phyloP scores from a whole-genome alignment of 2,797 vertebrate species.

The Neoniphon sammara region DNA sequence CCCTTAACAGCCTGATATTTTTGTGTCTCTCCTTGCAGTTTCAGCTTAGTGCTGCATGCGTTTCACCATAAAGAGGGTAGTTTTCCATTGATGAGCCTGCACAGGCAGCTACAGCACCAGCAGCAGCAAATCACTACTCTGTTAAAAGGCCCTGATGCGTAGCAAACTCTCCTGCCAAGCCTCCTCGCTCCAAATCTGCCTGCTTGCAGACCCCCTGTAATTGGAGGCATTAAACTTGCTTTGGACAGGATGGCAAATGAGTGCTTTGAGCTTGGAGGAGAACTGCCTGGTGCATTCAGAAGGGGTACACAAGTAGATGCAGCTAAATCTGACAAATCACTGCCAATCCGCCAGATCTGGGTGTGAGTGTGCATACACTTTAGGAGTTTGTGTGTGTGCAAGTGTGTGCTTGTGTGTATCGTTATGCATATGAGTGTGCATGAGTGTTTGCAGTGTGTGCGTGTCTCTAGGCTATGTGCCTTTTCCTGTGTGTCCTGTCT shows the following conservation, averaged over 20 bases:
- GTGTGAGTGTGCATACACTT: background rate
- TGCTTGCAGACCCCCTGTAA: constrained; percentile 81
- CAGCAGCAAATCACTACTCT: constrained; percentile 82
- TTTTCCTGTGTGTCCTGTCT: constrained; percentile 17
- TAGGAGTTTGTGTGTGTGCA: constrained; percentile 6
- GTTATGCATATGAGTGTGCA: constrained; percentile 30
- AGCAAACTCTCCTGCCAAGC: constrained; percentile 82
- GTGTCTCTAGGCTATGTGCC: background rate
- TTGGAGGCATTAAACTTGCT: constrained; percentile 86
- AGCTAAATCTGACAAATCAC: constrained; percentile 77
- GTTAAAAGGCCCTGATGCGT: constrained; percentile 84
- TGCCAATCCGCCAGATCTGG: constrained; percentile 70
- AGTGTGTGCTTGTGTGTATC: constrained; percentile 7
- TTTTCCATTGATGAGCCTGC: constrained; percentile 80
- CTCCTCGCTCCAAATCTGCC: constrained; percentile 80
- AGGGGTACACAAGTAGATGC: constrained; percentile 70
- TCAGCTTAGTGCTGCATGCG: constrained; percentile 71
- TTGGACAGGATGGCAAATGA: constrained; percentile 83
- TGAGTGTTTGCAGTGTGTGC: constrained; percentile 9
- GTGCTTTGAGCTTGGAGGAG: constrained; percentile 77
- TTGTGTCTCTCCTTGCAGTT: constrained; percentile 69
- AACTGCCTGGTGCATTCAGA: constrained; percentile 79
- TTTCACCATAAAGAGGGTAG: constrained; percentile 74
- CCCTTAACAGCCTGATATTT: constrained; percentile 64
- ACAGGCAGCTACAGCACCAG: constrained; percentile 71